Evolutionary conservation across 1,140 invertebrate species (phyloP).

Genomic region (Danaus melanippus): DNA sequence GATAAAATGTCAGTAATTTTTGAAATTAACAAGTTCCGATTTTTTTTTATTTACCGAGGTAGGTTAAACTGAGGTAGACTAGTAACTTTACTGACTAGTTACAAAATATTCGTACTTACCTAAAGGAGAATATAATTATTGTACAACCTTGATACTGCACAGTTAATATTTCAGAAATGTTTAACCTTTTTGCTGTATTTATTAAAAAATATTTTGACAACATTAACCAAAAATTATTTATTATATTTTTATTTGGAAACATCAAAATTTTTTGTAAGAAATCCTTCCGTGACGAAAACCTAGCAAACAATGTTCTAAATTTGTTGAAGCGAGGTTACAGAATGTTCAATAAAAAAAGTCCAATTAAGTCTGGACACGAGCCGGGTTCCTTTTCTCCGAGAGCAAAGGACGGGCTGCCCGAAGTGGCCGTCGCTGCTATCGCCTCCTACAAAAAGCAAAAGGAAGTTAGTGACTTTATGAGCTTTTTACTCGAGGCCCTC

Average conservation of each 20-base stretch:
- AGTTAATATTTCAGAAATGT: too few relatives aligned
- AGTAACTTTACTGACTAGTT: too few relatives aligned
- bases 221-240: not conserved
- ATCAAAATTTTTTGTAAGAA: conserved; percentile 43
- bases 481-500: conserved; percentile 45
- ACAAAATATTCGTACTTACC: too few relatives aligned
- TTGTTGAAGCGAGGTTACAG: conserved; percentile 28
- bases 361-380: conserved; percentile 29
- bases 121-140: too few relatives aligned
- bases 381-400: conserved; percentile 19
- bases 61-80: too few relatives aligned
- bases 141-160: too few relatives aligned
- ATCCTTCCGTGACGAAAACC: conserved; percentile 24
- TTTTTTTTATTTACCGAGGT: too few relatives aligned
- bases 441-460: conserved; percentile 50
- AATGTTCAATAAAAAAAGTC: conserved; percentile 38
- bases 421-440: conserved; percentile 55
- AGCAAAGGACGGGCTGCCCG: conserved; percentile 29
- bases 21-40: too few relatives aligned
- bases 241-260: conserved; percentile 15
- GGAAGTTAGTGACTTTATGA: conserved; percentile 51
- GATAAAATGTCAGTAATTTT: too few relatives aligned
- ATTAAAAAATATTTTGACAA: too few relatives aligned
- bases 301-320: conserved; percentile 34
- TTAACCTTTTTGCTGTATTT: too few relatives aligned